Percentiles rank a stretch among this genome's conserved stretches.
Evolutionary conservation across 2,797 vertebrate species (phyloP).

Genomic region (Gobio occitaniae): DNA sequence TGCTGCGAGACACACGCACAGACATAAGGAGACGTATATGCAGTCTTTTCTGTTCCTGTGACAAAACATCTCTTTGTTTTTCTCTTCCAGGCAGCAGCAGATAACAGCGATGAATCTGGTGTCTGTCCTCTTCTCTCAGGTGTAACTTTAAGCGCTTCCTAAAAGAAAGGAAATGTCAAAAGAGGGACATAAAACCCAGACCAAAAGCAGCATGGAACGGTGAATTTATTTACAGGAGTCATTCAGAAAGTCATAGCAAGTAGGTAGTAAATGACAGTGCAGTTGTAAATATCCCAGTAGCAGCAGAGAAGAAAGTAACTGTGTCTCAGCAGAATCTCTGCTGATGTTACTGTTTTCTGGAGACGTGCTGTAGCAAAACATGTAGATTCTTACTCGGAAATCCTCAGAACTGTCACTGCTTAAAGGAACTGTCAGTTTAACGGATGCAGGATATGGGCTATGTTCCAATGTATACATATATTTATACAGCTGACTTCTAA

Average conservation of each 20-base stretch:
- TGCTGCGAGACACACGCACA: constrained; percentile 17
- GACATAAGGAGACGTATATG: background rate
- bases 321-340: constrained; percentile 68
- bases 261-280: constrained; percentile 76
- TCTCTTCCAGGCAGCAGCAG: constrained; percentile 51
- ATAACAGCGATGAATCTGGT: constrained; percentile 67
- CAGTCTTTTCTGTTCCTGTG: constrained; percentile 55
- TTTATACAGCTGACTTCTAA: background rate
- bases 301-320: constrained; percentile 60
- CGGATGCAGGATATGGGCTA: background rate
- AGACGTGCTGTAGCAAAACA: background rate
- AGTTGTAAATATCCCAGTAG: constrained; percentile 65
- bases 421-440: constrained; percentile 9
- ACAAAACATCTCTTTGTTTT: constrained; percentile 60
- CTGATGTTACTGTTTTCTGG: constrained; percentile 36
- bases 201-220: constrained; percentile 65
- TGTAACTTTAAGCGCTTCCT: constrained; percentile 49
- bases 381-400: constrained; percentile 21
- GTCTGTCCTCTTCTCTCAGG: constrained; percentile 46
- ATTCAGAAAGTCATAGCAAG: constrained; percentile 68
- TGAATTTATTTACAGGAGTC: constrained; percentile 69
- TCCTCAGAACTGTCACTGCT: constrained; percentile 32
- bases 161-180: constrained; percentile 69
- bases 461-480: background rate
- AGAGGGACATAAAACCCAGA: constrained; percentile 70